Evolutionary conservation across 2,113 vertebrate species (phyloP), one percentile per base, ranked within the genome.

Genomic region (Lophotis ruficrista): DNA sequence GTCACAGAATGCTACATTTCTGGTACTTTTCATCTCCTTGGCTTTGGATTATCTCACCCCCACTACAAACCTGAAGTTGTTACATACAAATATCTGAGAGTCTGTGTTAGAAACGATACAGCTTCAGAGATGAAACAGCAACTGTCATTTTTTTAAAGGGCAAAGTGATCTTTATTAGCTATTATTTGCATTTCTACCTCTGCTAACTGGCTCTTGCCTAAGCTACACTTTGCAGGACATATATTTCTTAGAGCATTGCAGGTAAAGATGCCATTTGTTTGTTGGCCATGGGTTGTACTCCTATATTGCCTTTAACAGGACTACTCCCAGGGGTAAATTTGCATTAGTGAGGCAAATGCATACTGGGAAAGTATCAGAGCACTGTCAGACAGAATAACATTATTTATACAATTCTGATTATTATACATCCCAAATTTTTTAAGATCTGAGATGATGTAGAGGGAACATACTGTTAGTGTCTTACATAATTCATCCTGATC

Each of bases 401-500:
- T 73, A 73, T 92, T 89, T 72, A 65, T 85, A 53, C 21, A 51
- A 78, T 78, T 90, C 35, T 70, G 50, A 82, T 78, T 60, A 85
- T 94, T 83, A 86, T 51, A 37, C 75, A 86, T 20, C 33, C n/a
- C 53, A 75, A 80, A 73, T 75, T 83, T 68, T 87, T 2, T 71
- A 83, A 71, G 62, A 86, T 75, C 92, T 86, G 60, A 88, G 61
- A 47, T 43, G 65, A 89, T 90, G 30, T 5, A 72, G 69, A 96
- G 51, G 76, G 65, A 97, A 96, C 69, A n/a, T 68, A 92, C 60
- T 91, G 65, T 81, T 93, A 91, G 37, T 33, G 47, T 85, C 57
- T 96, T 92, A 94, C 41, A 84, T 95, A 96, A 95, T 90, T 96
- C 84, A 94, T 85, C 66, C n/a, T 18, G 58, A 90, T 95, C 41